Percentiles rank a stretch among this genome's conserved stretches.
phyloP scores from a whole-genome alignment of 2,797 vertebrate species.

The Brachyrhaphis roseni region DNA sequence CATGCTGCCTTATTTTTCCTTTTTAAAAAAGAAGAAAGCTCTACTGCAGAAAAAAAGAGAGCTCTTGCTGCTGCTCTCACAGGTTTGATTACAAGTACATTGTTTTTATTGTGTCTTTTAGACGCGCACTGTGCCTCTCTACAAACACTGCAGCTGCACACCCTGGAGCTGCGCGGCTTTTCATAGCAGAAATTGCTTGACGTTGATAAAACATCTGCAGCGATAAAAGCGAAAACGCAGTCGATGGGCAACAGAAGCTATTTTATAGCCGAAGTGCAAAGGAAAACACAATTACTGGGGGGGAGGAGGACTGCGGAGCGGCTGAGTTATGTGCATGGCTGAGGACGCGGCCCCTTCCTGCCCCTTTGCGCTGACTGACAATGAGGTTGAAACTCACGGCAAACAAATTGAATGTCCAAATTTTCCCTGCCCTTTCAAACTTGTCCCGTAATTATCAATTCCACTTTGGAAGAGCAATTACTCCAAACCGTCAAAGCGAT shows the following conservation, averaged over 20 bases:
- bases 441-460: slow-evolving; percentile 37
- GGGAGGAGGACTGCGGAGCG: slow-evolving; percentile 38
- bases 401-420: slow-evolving; percentile 35
- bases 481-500: slow-evolving; percentile 28
- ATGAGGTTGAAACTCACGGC: slow-evolving; percentile 33
- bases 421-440: slow-evolving; percentile 19
- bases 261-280: slow-evolving; percentile 60
- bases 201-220: slow-evolving; percentile 69
- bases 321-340: slow-evolving; percentile 55
- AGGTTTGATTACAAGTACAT: slow-evolving; percentile 18
- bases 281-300: slow-evolving; percentile 63
- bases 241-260: slow-evolving; percentile 54
- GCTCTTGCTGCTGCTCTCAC: not conserved
- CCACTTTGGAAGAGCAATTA: slow-evolving; percentile 34
- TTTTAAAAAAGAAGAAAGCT: not conserved
- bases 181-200: slow-evolving; percentile 43
- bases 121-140: not conserved
- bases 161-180: slow-evolving; percentile 35
- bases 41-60: not conserved
- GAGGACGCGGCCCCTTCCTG: slow-evolving; percentile 46
- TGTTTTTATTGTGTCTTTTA: slow-evolving; percentile 17
- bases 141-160: slow-evolving; percentile 37
- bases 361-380: slow-evolving; percentile 40
- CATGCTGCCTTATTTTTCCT: too few relatives aligned
- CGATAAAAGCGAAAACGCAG: slow-evolving; percentile 38